Conservation (phyloP, 2,888 invertebrate genomes). For the Eremobia ochroleuca region DNA sequence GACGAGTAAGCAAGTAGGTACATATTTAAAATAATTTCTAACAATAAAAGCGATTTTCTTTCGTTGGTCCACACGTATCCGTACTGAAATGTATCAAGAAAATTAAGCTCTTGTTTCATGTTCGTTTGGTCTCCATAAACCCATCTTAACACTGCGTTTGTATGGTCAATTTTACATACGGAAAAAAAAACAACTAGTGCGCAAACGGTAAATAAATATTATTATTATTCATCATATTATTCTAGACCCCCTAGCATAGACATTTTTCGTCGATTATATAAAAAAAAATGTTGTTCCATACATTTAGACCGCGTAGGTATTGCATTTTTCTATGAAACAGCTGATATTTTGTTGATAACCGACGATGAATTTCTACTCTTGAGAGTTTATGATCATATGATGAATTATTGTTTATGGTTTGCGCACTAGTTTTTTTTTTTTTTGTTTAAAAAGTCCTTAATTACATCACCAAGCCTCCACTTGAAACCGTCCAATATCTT, state of each 20-base stretch:
- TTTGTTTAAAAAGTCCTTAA: background rate
- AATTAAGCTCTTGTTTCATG: background rate
- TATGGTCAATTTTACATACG: background rate
- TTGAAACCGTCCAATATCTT: conserved; percentile 78
- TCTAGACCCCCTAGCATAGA: background rate
- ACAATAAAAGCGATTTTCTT: background rate
- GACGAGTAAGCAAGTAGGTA: background rate
- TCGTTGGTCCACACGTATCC: background rate
- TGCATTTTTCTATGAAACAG: too few relatives aligned
- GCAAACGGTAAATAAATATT: background rate
- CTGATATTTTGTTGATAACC: background rate
- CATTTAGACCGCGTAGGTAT: too few relatives aligned
- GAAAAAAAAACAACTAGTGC: background rate
- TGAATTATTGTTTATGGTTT: background rate
- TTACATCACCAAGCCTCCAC: conserved; percentile 84
- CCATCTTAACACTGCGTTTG: background rate
- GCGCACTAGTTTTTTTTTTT: background rate
- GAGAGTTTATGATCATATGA: too few relatives aligned
- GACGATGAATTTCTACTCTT: background rate
- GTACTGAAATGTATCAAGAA: background rate
- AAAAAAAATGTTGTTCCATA: too few relatives aligned
- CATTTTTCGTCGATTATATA: background rate
- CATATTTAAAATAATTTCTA: background rate
- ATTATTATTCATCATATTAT: background rate
- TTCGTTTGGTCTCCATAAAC: background rate